Conservation (phyloP, 2,113 vertebrate genomes). For the Fregetta grallaria region DNA sequence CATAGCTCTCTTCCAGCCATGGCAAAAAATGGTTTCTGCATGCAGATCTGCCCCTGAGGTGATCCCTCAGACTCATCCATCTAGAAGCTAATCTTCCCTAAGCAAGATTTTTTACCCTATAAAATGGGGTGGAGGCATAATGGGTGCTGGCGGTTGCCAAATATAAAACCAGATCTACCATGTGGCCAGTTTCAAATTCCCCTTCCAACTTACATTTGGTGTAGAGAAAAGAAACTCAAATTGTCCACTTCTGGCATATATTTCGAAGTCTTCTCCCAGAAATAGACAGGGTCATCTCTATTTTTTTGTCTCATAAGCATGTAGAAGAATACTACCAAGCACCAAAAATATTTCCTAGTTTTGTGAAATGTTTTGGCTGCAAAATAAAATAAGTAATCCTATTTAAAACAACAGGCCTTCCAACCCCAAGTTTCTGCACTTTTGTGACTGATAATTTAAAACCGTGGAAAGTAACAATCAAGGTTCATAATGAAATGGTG, state of each 20-base stretch:
- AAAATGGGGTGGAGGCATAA: conserved; percentile 11
- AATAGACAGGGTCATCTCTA: conserved; percentile 49
- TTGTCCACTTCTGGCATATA: conserved; percentile 66
- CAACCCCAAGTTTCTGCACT: conserved; percentile 45
- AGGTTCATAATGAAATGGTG: conserved; percentile 51
- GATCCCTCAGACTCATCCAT: conserved; percentile 48
- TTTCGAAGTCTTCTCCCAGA: conserved; percentile 68
- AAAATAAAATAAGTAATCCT: neutral
- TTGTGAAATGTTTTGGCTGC: conserved; percentile 58
- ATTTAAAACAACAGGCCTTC: conserved; percentile 56
- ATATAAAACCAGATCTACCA: conserved; percentile 67
- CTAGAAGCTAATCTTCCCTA: conserved; percentile 56
- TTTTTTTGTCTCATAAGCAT: conserved; percentile 35
- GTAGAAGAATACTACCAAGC: conserved; percentile 19
- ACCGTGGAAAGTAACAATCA: conserved; percentile 25
- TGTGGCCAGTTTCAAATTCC: conserved; percentile 63
- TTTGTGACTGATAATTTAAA: conserved; percentile 44
- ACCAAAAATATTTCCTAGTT: conserved; percentile 50
- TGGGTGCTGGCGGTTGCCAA: conserved; percentile 63
- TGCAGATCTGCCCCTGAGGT: conserved; percentile 16
- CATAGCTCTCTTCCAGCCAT: conserved; percentile 42
- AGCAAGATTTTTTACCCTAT: neutral
- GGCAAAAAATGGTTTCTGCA: neutral
- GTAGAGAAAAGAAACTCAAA: conserved; percentile 20
- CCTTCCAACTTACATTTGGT: conserved; percentile 55